Percentiles rank a stretch among this genome's conserved stretches.
These are phyloP conservation scores for Spodoptera littoralis DNA, from an alignment of 2,888 invertebrate genomes.

Conservation along the genomic window DNA sequence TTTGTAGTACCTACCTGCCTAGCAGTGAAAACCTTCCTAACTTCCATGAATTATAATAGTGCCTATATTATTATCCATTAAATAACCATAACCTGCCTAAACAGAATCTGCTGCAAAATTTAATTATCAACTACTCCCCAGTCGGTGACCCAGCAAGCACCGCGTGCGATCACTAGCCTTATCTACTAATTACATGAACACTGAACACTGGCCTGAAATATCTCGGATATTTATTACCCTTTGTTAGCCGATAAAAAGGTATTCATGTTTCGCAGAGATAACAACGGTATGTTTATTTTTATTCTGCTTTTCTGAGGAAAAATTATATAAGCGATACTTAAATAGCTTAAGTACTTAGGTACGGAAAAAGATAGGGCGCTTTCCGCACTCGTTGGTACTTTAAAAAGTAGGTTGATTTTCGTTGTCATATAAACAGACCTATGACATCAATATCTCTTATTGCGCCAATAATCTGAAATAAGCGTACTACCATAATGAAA, in stretches of 20 bases:
- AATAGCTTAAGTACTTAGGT: too few species aligned
- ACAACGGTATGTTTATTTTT: neutral
- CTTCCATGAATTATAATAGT: too few species aligned
- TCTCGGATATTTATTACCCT: constrained; percentile 39
- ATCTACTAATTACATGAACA: constrained; percentile 41
- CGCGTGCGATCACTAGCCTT: constrained; percentile 35
- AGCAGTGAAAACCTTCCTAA: too few species aligned
- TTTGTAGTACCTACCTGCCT: too few species aligned
- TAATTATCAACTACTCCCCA: constrained; percentile 21
- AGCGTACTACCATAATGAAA: too few species aligned
- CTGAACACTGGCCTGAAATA: constrained; percentile 35
- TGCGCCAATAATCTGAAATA: too few species aligned
- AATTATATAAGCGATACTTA: too few species aligned
- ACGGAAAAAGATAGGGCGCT: too few species aligned
- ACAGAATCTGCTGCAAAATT: constrained; percentile 18
- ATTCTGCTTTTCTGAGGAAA: neutral
- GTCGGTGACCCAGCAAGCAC: constrained; percentile 39
- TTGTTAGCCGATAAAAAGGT: constrained; percentile 18
- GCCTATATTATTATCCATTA: neutral
- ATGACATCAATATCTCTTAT: too few species aligned
- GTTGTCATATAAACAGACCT: too few species aligned
- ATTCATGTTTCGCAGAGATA: constrained; percentile 17
- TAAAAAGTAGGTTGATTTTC: too few species aligned
- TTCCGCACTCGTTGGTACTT: too few species aligned
- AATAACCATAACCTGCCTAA: neutral